Percentiles rank a stretch among this genome's conserved stretches.
phyloP scores from a whole-genome alignment of 2,888 invertebrate species.

The Parapristionchus giblindavisi region DNA sequence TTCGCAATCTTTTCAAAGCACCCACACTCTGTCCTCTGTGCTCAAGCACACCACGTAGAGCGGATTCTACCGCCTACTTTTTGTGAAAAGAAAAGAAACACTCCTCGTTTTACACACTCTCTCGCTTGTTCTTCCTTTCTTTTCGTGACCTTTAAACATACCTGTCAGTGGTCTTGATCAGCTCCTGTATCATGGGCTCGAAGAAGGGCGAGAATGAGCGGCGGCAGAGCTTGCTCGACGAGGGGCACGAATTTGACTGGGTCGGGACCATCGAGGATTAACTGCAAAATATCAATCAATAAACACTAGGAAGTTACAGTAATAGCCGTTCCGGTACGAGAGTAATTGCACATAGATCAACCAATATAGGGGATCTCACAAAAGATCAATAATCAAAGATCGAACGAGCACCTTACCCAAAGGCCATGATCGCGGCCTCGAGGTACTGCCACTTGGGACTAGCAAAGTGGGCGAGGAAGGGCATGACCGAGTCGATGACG shows the following conservation, averaged over 20 bases:
- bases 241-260: conserved; percentile 85
- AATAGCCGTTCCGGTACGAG: too few relatives aligned
- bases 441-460: conserved; percentile 77
- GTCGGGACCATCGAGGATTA: conserved; percentile 89
- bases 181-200: conserved; percentile 87
- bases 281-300: too few relatives aligned
- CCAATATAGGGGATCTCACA: too few relatives aligned
- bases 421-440: conserved; percentile 98
- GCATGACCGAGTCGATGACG: conserved; percentile 89
- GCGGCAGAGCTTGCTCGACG: conserved; percentile 95
- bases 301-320: conserved; percentile 62
- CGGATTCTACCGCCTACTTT: too few relatives aligned
- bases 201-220: conserved; percentile 94
- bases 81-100: too few relatives aligned
- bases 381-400: conserved; percentile 50
- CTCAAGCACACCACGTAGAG: too few relatives aligned
- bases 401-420: conserved; percentile 78
- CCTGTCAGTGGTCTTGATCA: conserved; percentile 91
- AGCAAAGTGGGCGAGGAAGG: conserved; percentile 95
- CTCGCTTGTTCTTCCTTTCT: neutral
- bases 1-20: too few relatives aligned
- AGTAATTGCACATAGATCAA: too few relatives aligned
- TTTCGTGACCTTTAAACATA: conserved; percentile 30
- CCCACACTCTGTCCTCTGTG: too few relatives aligned
- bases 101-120: too few relatives aligned